Evolutionary conservation across 2,113 vertebrate species (phyloP), one percentile per base, ranked within the genome.

Genomic region (Galbula dea): DNA sequence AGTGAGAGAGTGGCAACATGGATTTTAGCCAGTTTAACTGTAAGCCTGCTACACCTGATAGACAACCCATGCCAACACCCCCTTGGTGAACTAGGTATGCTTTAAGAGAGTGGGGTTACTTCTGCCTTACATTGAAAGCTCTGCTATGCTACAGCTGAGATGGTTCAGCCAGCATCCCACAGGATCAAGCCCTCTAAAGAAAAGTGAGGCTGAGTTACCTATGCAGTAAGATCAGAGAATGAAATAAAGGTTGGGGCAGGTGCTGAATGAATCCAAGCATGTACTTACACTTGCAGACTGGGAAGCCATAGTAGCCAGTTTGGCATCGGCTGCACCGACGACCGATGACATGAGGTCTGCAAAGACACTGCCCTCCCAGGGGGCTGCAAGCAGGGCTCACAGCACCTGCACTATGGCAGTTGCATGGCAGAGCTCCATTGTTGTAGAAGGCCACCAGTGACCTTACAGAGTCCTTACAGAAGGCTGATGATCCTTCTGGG

Each of bases 231-330:
- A 32, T 14, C 78, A 43, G 36, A 46, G 21, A 37, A 49, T 19
- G 34, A 16, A 67, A 36, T 1, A 49, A 59, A 43, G 21, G 10
- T 9, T 0, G 0, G 49, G 49, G 12, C 75, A 54, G 63, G 26
- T 37, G 32, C 39, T 24, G 36, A 63, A 6, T 20, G 41, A 72
- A 11, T 12, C 34, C 0, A 4, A 59, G 41, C 62, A 58, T 2
- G 16, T 54, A 98, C 99, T 98, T 93, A 99, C 99, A 83, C 90
- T 92, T 98, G 97, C 99, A 99, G 93, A 97, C 97, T 0, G 99
- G 99, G 95, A 99, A 99, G 92, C 99, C 98, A 1, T 98, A 99
- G 97, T 98, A 98, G 88, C 99, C 98, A 0, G 97, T 98, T 13
- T 95, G 98, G 92, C 99, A 99, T 26, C 96, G 98, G 59, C 96